phyloP scores from a whole-genome alignment of 2,888 invertebrate species.

The Cerastis rubricosa region DNA sequence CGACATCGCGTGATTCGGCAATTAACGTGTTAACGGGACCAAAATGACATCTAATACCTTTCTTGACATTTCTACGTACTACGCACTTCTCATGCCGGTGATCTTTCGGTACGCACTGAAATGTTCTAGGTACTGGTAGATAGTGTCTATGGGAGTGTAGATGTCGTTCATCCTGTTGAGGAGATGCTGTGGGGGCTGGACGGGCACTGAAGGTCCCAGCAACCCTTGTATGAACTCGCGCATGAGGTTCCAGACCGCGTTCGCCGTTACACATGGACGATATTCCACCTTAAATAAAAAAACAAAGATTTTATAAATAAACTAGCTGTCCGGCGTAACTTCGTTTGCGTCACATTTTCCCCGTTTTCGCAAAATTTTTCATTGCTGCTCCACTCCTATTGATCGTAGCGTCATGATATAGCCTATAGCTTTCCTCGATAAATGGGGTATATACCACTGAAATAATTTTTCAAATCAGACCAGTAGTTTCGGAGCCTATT shows the following conservation, averaged over 20 bases:
- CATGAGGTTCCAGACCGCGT: constrained; percentile 97
- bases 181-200: constrained; percentile 94
- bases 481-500: too few relatives aligned
- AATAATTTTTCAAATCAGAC: too few relatives aligned
- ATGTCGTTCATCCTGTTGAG: constrained; percentile 95
- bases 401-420: too few relatives aligned
- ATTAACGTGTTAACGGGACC: neutral
- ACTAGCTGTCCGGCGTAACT: too few relatives aligned
- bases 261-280: constrained; percentile 96
- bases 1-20: too few relatives aligned
- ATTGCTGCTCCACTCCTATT: too few relatives aligned
- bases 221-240: constrained; percentile 98
- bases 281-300: constrained; percentile 93
- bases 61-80: constrained; percentile 24
- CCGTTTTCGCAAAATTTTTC: too few relatives aligned
- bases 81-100: constrained; percentile 87
- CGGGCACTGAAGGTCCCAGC: constrained; percentile 94
- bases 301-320: neutral
- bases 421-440: too few relatives aligned
- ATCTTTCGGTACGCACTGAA: constrained; percentile 97
- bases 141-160: constrained; percentile 97
- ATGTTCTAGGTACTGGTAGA: constrained; percentile 98
- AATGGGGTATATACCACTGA: too few relatives aligned
- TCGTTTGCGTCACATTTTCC: too few relatives aligned
- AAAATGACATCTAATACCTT: neutral